Evolutionary conservation across 2,113 vertebrate species (phyloP).

Genomic region (Seriola quinqueradiata): DNA sequence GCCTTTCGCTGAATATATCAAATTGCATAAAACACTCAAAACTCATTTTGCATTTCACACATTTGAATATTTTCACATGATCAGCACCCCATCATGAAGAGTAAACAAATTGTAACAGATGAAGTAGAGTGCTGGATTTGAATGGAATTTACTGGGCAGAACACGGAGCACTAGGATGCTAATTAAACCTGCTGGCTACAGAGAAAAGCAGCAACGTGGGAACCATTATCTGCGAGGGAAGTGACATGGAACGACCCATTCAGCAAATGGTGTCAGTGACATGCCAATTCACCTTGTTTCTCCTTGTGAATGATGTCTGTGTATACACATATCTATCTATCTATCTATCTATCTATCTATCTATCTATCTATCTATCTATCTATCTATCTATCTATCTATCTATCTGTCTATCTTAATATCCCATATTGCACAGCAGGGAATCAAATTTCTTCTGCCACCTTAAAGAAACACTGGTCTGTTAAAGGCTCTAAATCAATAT

Average conservation of each 20-base stretch:
- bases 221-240: slow-evolving; percentile 30
- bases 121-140: slow-evolving; percentile 12
- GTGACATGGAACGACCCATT: slow-evolving; percentile 32
- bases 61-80: slow-evolving; percentile 3
- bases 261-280: slow-evolving; percentile 29
- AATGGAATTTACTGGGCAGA: slow-evolving; percentile 42
- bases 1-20: neutral
- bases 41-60: slow-evolving; percentile 5
- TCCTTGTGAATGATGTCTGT: slow-evolving; percentile 14
- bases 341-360: slow-evolving; percentile 14
- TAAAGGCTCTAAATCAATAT: slow-evolving; percentile 26
- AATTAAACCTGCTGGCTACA: slow-evolving; percentile 31
- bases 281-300: slow-evolving; percentile 13
- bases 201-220: slow-evolving; percentile 16
- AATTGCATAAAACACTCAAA: neutral
- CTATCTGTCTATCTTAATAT: neutral
- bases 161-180: slow-evolving; percentile 25
- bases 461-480: slow-evolving; percentile 17
- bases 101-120: slow-evolving; percentile 24
- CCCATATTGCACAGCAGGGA: neutral
- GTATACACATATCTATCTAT: slow-evolving; percentile 17
- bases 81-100: neutral
- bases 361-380: neutral
- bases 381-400: slow-evolving; percentile 20
- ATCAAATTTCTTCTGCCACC: slow-evolving; percentile 2